These are phyloP conservation scores for Myrmecophaga tridactyla DNA, from an alignment of 2,113 vertebrate genomes.

Conservation along the genomic window DNA sequence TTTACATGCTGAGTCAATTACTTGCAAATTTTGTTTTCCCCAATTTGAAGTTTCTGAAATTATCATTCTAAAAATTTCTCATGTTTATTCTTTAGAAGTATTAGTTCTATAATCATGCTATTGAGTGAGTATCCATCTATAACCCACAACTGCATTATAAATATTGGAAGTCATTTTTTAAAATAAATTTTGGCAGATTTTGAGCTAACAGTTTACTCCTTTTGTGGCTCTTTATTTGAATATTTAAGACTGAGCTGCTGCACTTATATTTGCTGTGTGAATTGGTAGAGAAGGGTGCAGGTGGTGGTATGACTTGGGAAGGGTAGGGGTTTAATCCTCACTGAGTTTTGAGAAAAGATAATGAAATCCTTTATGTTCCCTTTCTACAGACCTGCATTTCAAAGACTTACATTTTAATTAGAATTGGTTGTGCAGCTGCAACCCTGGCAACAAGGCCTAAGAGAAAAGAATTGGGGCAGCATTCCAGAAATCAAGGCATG, in stretches of 20 bases:
- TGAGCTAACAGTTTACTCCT: not conserved
- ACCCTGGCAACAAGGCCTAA: slow-evolving; percentile 80
- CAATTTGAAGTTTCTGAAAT: slow-evolving; percentile 8
- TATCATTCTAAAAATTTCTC: not conserved
- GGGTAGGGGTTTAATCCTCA: slow-evolving; percentile 54
- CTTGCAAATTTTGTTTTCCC: not conserved
- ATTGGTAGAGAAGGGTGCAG: not conserved
- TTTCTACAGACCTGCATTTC: slow-evolving; percentile 56
- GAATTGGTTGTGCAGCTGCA: slow-evolving; percentile 83
- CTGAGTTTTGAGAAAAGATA: slow-evolving; percentile 76
- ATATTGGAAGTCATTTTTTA: not conserved
- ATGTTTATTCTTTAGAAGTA: not conserved
- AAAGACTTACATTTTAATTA: slow-evolving; percentile 73
- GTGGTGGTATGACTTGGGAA: slow-evolving; percentile 4
- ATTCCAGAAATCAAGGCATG: slow-evolving; percentile 71
- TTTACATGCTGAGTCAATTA: slow-evolving; percentile 27
- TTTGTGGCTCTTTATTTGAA: slow-evolving; percentile 14
- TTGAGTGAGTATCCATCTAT: not conserved
- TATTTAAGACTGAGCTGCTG: not conserved
- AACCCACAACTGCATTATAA: not conserved
- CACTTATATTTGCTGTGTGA: not conserved
- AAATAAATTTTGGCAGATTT: not conserved
- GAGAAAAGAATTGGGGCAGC: slow-evolving; percentile 82
- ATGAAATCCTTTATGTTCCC: slow-evolving; percentile 82
- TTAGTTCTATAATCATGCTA: not conserved